Percentiles rank a stretch among this genome's conserved stretches.
phyloP scores from a whole-genome alignment of 1,140 invertebrate species.

The Zophobas atratus region DNA sequence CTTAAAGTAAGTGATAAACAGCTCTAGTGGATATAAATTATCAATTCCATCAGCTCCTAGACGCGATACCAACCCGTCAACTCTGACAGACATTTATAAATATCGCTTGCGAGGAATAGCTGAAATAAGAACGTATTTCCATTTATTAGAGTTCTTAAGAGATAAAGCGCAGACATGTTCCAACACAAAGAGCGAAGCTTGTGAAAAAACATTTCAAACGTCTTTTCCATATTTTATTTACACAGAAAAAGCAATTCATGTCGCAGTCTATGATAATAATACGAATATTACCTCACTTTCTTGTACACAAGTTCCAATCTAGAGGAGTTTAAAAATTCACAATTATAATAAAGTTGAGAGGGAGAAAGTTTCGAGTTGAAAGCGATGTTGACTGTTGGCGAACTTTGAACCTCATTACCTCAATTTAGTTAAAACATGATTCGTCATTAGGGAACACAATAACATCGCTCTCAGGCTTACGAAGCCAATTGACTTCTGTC shows the following conservation, averaged over 20 bases:
- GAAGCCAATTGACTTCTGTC: slow-evolving; percentile 64
- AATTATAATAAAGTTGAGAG: slow-evolving; percentile 49
- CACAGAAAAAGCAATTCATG: slow-evolving; percentile 8
- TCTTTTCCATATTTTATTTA: slow-evolving; percentile 15
- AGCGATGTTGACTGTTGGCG: slow-evolving; percentile 52
- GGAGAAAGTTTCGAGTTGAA: slow-evolving; percentile 50
- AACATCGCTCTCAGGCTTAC: slow-evolving; percentile 61
- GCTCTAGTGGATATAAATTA: slow-evolving; percentile 58
- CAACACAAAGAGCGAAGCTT: neutral
- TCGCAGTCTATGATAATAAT: neutral
- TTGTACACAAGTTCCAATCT: slow-evolving; percentile 12
- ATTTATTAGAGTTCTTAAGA: slow-evolving; percentile 55
- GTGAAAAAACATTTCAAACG: slow-evolving; percentile 25
- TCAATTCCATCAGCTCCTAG: slow-evolving; percentile 56
- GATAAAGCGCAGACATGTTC: slow-evolving; percentile 41
- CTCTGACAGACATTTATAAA: slow-evolving; percentile 57
- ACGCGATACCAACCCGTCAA: slow-evolving; percentile 52
- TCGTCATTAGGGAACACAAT: slow-evolving; percentile 62
- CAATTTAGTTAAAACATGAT: slow-evolving; percentile 65
- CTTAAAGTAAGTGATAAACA: slow-evolving; percentile 47
- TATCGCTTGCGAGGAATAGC: slow-evolving; percentile 54
- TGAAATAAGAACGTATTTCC: slow-evolving; percentile 55
- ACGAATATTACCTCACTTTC: slow-evolving; percentile 7
- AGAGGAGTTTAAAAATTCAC: slow-evolving; percentile 35
- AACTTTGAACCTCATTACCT: slow-evolving; percentile 63